phyloP scores from a whole-genome alignment of 2,797 vertebrate species.

The Halcyon smyrnensis region DNA sequence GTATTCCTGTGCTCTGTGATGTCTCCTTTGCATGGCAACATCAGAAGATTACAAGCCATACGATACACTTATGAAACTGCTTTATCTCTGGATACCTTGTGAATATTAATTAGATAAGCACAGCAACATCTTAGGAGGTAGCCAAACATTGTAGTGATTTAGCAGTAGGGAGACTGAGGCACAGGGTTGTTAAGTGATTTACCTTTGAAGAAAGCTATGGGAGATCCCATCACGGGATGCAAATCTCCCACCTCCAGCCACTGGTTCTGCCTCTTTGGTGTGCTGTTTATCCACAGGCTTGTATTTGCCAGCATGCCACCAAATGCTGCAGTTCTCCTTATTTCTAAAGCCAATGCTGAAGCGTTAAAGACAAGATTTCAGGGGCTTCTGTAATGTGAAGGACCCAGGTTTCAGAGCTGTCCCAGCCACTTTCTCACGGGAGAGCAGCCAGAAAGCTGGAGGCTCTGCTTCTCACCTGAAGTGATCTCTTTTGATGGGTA shows the following conservation, averaged over 20 bases:
- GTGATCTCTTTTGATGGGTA: not conserved
- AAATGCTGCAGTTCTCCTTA: not conserved
- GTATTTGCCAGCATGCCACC: not conserved
- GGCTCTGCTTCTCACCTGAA: not conserved
- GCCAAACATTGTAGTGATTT: not conserved
- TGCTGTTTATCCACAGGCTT: not conserved
- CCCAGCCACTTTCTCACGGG: not conserved
- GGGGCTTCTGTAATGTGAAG: not conserved
- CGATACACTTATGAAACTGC: not conserved
- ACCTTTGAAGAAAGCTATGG: not conserved
- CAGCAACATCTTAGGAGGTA: not conserved
- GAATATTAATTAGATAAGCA: not conserved
- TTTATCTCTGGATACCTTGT: not conserved
- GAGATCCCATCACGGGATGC: not conserved
- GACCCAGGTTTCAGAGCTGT: not conserved
- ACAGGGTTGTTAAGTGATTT: not conserved
- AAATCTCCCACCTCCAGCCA: not conserved
- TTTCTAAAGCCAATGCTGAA: not conserved
- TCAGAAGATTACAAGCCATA: not conserved
- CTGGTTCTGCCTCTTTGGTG: not conserved
- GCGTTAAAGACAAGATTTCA: not conserved
- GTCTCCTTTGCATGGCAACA: not conserved
- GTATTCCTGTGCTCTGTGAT: not conserved
- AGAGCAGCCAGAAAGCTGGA: not conserved
- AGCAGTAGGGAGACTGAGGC: slow-evolving; percentile 3